Base-by-base conservation (phyloP, 1,140 invertebrate genomes). In the Pararge aegeria region DNA sequence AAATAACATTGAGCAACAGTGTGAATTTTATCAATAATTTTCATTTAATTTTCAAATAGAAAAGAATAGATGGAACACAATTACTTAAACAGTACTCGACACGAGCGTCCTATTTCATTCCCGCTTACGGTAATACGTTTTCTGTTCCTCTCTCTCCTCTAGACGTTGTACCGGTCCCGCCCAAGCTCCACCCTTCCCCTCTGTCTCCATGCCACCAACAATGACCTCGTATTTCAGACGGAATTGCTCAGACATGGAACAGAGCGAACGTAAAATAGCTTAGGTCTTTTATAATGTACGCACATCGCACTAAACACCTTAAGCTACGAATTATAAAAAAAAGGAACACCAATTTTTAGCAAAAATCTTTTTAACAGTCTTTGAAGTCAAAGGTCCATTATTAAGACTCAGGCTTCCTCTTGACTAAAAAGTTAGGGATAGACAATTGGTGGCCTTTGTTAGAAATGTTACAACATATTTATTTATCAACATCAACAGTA, bases 171-270 rank as follows among this genome's bases (percentile, higher is more conserved):
- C 66, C 60, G 59, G 64, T 70, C 57, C 78, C 73, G 70, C 70
- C 68, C 55, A 24, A 15, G 55, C 68, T 65, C 67, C 49, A 54
- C 61, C 71, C 70, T 62, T 55, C 67, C 70, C 64, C 56, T 66
- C 68, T 68, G 63, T 65, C 71, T 75, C 75, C 65, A 73, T 81
- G 81, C 80, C 81, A 86, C 78, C 83, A 80, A 86, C 86, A 86
- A 89, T 84, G 86, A 89, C 86, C 83, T 83, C 86, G 83, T 89
- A 89, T 87, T 87, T 87, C 79, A 87, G 83, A 75, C 68, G 75
- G 83, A 89, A 87, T 89, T 89, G 83, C 81, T 85, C 78, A 80
- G 87, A 85, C 76, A 86, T 71, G 70, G 83, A 87, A 86, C 76
- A 82, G 73, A 82, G 79, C 75, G 80, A 81, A 74, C 73, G 66